Evolutionary conservation across 2,113 vertebrate species (phyloP).

Genomic region (zebrafish (Danio rerio)): DNA sequence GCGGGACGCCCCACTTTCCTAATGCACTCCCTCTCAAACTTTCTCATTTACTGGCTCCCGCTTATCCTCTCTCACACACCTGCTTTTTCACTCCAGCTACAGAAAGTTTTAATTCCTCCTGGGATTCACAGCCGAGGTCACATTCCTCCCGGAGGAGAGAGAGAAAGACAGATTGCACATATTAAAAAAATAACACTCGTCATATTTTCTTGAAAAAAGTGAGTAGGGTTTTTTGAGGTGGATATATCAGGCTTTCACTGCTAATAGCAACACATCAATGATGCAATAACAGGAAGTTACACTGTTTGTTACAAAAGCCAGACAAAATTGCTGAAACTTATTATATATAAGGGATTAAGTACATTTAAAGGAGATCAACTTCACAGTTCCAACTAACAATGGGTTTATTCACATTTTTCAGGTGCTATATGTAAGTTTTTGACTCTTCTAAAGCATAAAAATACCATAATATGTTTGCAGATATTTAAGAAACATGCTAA

Average conservation of each 20-base stretch:
- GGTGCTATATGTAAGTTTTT: too few relatives aligned
- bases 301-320: too few relatives aligned
- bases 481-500: too few relatives aligned
- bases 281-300: too few relatives aligned
- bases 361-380: too few relatives aligned
- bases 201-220: not conserved
- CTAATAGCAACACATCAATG: not conserved
- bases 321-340: too few relatives aligned
- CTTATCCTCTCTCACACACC: conserved; percentile 65
- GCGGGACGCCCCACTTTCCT: conserved; percentile 42
- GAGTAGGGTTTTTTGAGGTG: conserved; percentile 9
- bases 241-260: not conserved
- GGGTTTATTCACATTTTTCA: too few relatives aligned
- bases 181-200: not conserved
- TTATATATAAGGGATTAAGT: too few relatives aligned
- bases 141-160: conserved; percentile 3
- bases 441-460: too few relatives aligned
- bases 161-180: not conserved
- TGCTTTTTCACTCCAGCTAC: conserved; percentile 68
- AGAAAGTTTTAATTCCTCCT: conserved; percentile 56
- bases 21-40: conserved; percentile 55
- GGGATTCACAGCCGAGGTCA: conserved; percentile 57
- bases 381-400: too few relatives aligned
- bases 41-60: conserved; percentile 67
- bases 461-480: too few relatives aligned